A percentile compares a stretch with the other conserved stretches of the same genome.
Conservation (phyloP, 2,797 vertebrate genomes). For the Luscinia luscinia region DNA sequence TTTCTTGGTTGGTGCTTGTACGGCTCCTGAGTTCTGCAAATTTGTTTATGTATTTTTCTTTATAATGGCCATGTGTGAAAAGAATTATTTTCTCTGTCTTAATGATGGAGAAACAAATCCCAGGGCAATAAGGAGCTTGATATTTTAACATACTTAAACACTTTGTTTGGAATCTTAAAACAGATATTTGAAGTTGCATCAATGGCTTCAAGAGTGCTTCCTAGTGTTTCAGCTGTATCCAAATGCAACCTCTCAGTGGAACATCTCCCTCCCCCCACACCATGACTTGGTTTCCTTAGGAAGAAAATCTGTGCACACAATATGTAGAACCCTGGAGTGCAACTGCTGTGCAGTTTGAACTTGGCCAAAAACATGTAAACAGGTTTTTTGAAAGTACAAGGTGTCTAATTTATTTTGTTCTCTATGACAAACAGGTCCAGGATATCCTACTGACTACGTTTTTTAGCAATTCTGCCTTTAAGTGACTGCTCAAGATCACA, state of each 20-base stretch:
- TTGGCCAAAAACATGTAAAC: background rate
- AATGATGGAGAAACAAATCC: background rate
- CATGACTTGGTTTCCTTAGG: background rate
- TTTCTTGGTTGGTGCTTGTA: background rate
- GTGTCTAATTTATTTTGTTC: background rate
- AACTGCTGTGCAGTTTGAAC: background rate
- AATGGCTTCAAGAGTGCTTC: background rate
- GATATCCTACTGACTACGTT: background rate
- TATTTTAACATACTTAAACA: background rate
- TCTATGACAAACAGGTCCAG: background rate
- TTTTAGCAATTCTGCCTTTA: background rate
- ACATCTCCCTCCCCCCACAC: background rate
- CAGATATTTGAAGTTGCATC: background rate
- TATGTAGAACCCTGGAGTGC: background rate
- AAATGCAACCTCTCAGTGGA: background rate
- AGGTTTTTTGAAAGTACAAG: background rate
- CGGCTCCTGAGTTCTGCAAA: background rate
- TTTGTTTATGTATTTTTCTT: background rate
- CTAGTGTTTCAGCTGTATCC: background rate
- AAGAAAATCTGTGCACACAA: background rate
- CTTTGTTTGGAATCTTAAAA: background rate
- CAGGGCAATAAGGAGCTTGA: background rate
- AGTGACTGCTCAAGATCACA: background rate
- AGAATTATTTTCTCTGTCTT: background rate
- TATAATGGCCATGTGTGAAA: background rate